phyloP scores from a whole-genome alignment of 2,113 vertebrate genomes.

The Scophthalmus maximus region DNA sequence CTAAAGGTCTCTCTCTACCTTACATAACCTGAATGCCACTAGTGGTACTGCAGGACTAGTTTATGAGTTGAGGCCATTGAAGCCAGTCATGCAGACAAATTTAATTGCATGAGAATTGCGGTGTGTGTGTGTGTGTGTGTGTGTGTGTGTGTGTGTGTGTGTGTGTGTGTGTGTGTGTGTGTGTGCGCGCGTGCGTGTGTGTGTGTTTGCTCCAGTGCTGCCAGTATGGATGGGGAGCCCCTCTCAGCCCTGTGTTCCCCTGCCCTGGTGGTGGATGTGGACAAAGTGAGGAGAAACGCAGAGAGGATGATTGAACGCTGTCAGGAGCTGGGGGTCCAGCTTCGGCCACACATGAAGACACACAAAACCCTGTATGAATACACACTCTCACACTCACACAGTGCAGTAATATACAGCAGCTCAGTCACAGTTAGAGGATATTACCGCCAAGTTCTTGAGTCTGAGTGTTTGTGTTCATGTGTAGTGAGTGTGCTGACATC shows the following conservation, averaged over 20 bases:
- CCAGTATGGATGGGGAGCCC: conserved; percentile 63
- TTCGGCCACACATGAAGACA: conserved; percentile 89
- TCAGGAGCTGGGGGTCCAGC: conserved; percentile 79
- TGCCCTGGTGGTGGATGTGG: conserved; percentile 81
- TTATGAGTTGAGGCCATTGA: background rate
- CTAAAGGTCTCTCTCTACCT: too few species aligned
- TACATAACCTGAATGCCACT: background rate
- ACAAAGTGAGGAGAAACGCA: conserved; percentile 79
- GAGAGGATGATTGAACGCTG: conserved; percentile 80
- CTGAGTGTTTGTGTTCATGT: conserved; percentile 16
- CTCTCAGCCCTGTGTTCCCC: conserved; percentile 80
- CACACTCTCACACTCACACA: conserved; percentile 3
- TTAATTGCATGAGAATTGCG: conserved; percentile 40
- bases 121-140: conserved; percentile 21
- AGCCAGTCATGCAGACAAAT: conserved; percentile 40
- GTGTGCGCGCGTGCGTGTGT: conserved; percentile 38
- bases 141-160: conserved; percentile 34
- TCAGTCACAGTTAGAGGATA: background rate
- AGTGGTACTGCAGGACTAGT: background rate
- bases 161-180: conserved; percentile 36
- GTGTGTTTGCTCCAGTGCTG: conserved; percentile 23
- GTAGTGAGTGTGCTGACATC: conserved; percentile 85
- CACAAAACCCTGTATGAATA: conserved; percentile 86
- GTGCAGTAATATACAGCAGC: background rate
- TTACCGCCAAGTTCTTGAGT: conserved; percentile 7